Base-by-base conservation (phyloP, 2,113 vertebrate species). In the Colistium nudipinnis region DNA sequence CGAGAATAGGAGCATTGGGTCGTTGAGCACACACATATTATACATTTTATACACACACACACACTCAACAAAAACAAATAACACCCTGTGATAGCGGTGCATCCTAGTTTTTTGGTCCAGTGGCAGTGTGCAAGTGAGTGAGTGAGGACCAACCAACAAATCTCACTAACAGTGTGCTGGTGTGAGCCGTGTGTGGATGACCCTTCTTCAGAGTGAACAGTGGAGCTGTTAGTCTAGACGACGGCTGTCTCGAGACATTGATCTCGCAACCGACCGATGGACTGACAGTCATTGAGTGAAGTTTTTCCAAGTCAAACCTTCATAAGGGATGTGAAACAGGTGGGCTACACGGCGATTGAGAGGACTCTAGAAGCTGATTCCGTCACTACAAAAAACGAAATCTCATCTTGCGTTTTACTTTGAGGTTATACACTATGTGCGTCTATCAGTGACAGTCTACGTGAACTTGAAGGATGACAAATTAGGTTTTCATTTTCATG, bases 191-290 rank as follows among this genome's bases (percentile, higher is more conserved):
- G 76, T 53, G 70, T 61, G 65, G 72, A 83, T 71, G 74, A 75
- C 66, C 54, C 74, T 19, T 33, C 63, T 89, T 82, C 83, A 74
- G 54, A 63, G 76, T 3, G 41, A 53, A 80, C 65, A 79, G 43
- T 25, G 7, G 65, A 66, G 31, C 30, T 75, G 81, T 78, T 82
- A 48, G 76, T 85, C 71, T 81, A 66, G 79, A 87, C 65, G 10
- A 70, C 31, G 20, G 30, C 51, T 68, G 43, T 74, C 82, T 65
- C 48, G 56, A 78, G 75, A 86, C 77, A 84, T 81, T 78, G 79
- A 84, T 82, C 52, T 73, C 55, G 67, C 74, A 68, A 36, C 53
- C 67, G 65, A 76, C 28, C 49, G 60, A 68, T 14, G 54, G 47
- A 67, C 70, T 63, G 66, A 79, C 69, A 70, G 57, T 59, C 68